Conservation (phyloP, 2,113 vertebrate genomes). For the Cryptomyrus ogoouensis region DNA sequence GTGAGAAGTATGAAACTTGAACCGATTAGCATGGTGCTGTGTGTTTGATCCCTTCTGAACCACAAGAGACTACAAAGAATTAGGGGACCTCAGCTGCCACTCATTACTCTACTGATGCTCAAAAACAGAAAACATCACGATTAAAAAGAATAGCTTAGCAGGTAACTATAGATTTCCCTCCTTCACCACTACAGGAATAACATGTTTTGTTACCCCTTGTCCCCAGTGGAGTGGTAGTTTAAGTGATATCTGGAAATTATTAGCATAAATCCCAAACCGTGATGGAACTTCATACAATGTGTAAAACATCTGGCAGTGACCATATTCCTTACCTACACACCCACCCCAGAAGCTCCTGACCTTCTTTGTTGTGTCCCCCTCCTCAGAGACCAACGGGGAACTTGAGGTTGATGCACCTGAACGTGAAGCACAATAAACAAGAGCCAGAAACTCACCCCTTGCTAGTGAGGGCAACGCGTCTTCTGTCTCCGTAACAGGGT, state of each 20-base stretch:
- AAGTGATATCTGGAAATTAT: background rate
- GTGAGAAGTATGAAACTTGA: background rate
- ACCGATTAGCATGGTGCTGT: background rate
- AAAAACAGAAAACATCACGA: background rate
- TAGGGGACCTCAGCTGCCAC: background rate
- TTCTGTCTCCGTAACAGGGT: background rate
- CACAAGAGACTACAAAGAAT: background rate
- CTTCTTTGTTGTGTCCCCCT: background rate
- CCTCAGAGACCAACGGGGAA: background rate
- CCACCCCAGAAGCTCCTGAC: background rate
- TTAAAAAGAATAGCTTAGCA: background rate
- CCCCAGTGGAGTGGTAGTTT: background rate
- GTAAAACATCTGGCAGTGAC: background rate
- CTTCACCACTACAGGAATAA: background rate
- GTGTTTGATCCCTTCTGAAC: background rate
- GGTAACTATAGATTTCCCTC: background rate
- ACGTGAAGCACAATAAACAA: background rate
- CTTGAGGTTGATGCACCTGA: background rate
- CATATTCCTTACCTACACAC: background rate
- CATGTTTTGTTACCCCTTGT: background rate
- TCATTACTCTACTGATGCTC: background rate
- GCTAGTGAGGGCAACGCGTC: constrained; percentile 13
- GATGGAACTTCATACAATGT: background rate
- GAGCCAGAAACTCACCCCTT: constrained; percentile 35
- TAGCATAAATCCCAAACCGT: background rate